Percentiles rank a stretch among this genome's conserved stretches.
These are phyloP conservation scores for Amphipyra berbera DNA, from an alignment of 2,888 invertebrate species.

Conservation along the genomic window DNA sequence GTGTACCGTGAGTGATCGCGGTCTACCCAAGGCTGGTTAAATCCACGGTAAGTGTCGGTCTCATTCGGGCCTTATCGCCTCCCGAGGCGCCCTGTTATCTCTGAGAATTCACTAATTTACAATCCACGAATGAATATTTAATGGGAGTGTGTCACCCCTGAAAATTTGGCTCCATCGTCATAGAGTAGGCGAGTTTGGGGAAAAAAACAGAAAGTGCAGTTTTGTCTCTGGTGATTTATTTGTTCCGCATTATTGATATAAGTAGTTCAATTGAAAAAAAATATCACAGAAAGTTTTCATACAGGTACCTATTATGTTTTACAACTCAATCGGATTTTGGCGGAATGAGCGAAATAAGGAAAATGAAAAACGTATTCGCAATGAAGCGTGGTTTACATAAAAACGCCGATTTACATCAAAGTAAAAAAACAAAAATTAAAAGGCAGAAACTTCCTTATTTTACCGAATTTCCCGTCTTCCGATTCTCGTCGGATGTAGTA, in stretches of 20 bases:
- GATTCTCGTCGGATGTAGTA: slow-evolving; percentile 69
- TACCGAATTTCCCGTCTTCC: slow-evolving; percentile 69
- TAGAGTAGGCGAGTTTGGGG: slow-evolving; percentile 57
- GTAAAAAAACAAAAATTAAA: slow-evolving; percentile 42
- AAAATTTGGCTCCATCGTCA: slow-evolving; percentile 70
- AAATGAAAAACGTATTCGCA: slow-evolving; percentile 36
- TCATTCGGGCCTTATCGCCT: slow-evolving; percentile 70
- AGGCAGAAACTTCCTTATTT: slow-evolving; percentile 52
- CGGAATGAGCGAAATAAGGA: slow-evolving; percentile 6
- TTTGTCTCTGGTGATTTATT: slow-evolving; percentile 6
- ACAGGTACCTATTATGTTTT: slow-evolving; percentile 1
- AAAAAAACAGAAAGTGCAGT: slow-evolving; percentile 45
- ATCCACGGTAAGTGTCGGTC: slow-evolving; percentile 61
- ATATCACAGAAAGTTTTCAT: not conserved
- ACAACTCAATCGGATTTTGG: not conserved
- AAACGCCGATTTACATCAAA: slow-evolving; percentile 28
- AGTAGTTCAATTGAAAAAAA: not conserved
- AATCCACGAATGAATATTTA: slow-evolving; percentile 86
- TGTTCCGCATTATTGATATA: not conserved
- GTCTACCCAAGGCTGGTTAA: slow-evolving; percentile 61
- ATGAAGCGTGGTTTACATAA: slow-evolving; percentile 45
- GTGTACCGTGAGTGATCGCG: slow-evolving; percentile 53
- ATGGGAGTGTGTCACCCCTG: slow-evolving; percentile 82
- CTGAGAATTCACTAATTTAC: slow-evolving; percentile 82
- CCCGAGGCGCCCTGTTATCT: slow-evolving; percentile 71